These are phyloP conservation scores for Acleris sparsana DNA, from an alignment of 2,888 invertebrate species.

Conservation along the genomic window DNA sequence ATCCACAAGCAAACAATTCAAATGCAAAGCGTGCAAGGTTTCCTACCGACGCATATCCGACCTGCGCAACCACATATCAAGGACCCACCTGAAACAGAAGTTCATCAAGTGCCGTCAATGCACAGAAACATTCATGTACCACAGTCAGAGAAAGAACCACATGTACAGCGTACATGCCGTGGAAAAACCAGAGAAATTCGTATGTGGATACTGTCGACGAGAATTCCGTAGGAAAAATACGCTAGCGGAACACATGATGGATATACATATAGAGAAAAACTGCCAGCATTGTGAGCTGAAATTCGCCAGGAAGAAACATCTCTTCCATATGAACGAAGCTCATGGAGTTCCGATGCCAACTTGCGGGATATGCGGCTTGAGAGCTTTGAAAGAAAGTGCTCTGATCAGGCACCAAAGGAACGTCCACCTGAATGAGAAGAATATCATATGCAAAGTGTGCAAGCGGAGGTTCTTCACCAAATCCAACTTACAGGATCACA, in stretches of 20 bases:
- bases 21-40: conserved; percentile 47
- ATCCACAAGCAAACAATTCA: conserved; percentile 38
- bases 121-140: conserved; percentile 47
- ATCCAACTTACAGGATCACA: conserved; percentile 46
- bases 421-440: conserved; percentile 49
- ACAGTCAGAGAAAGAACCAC: conserved; percentile 44
- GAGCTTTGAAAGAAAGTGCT: conserved; percentile 39
- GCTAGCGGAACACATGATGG: conserved; percentile 44
- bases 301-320: conserved; percentile 41
- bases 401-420: conserved; percentile 47
- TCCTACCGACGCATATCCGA: conserved; percentile 45
- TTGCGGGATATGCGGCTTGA: conserved; percentile 47
- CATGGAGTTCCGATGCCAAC: conserved; percentile 48
- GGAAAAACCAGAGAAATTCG: conserved; percentile 37
- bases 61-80: conserved; percentile 44
- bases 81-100: conserved; percentile 44
- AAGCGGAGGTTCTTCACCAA: conserved; percentile 48
- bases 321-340: conserved; percentile 46
- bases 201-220: conserved; percentile 42
- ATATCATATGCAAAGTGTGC: conserved; percentile 44
- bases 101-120: conserved; percentile 47
- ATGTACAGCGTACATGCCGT: conserved; percentile 33
- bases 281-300: conserved; percentile 41
- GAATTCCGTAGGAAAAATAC: conserved; percentile 49
- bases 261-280: conserved; percentile 43